These are phyloP conservation scores for Pardosa pseudoannulata DNA, from an alignment of 2,888 invertebrate species.

Conservation along the genomic window DNA sequence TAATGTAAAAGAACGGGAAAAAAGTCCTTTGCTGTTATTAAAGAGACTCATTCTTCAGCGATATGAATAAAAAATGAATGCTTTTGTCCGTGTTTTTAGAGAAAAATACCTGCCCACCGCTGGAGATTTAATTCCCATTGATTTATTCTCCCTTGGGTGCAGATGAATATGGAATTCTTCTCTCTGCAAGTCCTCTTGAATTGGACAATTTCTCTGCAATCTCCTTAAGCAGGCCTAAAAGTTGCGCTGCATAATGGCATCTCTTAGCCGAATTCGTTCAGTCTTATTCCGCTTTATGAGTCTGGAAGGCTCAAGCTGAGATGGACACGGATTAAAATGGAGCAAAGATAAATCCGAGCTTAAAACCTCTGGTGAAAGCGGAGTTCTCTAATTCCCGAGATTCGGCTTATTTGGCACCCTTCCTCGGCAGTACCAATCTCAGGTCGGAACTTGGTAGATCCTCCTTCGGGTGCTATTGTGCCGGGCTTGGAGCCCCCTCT, in stretches of 20 bases:
- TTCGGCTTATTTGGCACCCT: background rate
- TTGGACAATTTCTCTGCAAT: too few relatives aligned
- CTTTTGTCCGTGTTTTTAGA: too few relatives aligned
- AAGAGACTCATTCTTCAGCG: too few relatives aligned
- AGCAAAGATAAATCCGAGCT: background rate
- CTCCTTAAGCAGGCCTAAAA: background rate
- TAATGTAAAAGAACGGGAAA: too few relatives aligned
- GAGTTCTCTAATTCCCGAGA: background rate
- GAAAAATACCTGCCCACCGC: too few relatives aligned
- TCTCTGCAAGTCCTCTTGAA: too few relatives aligned
- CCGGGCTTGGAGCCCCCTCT: constrained; percentile 2
- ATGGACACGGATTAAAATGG: background rate
- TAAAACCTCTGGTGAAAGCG: background rate
- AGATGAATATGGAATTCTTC: background rate
- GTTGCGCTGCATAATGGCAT: too few relatives aligned
- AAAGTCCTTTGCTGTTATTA: too few relatives aligned
- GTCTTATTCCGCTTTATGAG: constrained; percentile 1
- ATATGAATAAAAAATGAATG: too few relatives aligned
- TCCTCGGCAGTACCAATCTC: background rate
- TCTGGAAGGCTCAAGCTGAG: background rate
- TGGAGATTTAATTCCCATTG: background rate
- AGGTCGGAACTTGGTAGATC: background rate
- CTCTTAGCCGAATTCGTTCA: background rate
- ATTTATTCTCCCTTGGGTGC: background rate
- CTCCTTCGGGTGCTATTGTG: constrained; percentile 10